Conservation (phyloP, 2,888 invertebrate species). For the Erebia palarica region DNA sequence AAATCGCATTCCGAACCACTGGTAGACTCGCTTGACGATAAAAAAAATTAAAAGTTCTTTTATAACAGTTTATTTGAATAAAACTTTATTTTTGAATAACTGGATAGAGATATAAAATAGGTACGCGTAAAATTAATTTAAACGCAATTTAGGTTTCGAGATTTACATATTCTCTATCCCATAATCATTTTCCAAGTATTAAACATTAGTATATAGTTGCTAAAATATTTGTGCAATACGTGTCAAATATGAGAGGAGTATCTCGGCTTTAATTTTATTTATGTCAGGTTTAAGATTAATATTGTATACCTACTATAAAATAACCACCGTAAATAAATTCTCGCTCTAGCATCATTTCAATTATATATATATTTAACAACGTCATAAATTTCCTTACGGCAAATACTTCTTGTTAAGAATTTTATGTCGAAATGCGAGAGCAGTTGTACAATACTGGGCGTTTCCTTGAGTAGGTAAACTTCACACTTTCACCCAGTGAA, state of each 20-base stretch:
- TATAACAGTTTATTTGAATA: too few species aligned
- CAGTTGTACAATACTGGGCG: conserved; percentile 38
- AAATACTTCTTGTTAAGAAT: conserved; percentile 24
- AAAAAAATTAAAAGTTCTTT: too few species aligned
- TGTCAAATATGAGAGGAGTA: not conserved
- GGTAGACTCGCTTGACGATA: too few species aligned
- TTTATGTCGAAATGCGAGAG: conserved; percentile 37
- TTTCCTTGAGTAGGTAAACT: conserved; percentile 37
- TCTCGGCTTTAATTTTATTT: too few species aligned
- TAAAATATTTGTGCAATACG: not conserved
- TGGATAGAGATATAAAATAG: too few species aligned
- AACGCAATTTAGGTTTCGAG: too few species aligned
- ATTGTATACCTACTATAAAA: not conserved
- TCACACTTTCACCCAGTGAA: conserved; percentile 40
- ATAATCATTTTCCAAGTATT: too few species aligned
- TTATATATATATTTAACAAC: not conserved
- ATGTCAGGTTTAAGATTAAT: not conserved
- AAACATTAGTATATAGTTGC: too few species aligned
- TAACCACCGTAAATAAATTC: not conserved
- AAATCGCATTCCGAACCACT: too few species aligned
- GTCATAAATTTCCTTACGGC: conserved; percentile 5
- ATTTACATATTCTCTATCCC: too few species aligned
- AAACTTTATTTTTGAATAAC: too few species aligned
- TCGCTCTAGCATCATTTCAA: not conserved
- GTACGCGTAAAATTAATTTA: too few species aligned